Percentiles rank a stretch among this genome's conserved stretches.
These are phyloP conservation scores for Oncopodura yosiiana DNA, from an alignment of 1,140 invertebrate genomes.

Conservation along the genomic window DNA sequence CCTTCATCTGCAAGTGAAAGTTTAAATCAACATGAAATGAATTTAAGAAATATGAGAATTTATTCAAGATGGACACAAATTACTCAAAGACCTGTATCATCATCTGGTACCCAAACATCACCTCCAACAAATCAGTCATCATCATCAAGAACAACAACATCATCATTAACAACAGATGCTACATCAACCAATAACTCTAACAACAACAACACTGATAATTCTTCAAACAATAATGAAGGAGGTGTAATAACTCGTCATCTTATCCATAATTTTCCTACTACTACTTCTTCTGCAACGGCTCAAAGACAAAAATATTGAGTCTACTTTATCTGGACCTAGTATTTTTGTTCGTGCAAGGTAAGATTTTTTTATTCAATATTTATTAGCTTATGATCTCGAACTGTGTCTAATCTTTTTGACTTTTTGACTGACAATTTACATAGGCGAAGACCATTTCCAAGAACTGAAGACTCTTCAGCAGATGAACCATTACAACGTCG, in stretches of 20 bases:
- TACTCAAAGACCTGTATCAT: neutral
- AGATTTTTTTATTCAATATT: too few relatives aligned
- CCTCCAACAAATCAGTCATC: neutral
- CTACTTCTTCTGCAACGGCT: neutral
- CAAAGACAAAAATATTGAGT: constrained; percentile 7
- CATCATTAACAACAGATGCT: neutral
- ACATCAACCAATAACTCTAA: neutral
- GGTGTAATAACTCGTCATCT: too few relatives aligned
- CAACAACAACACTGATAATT: neutral
- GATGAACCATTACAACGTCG: too few relatives aligned
- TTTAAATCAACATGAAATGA: neutral
- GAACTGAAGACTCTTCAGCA: too few relatives aligned
- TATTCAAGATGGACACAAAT: too few relatives aligned
- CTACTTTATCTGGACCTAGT: too few relatives aligned
- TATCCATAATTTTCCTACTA: too few relatives aligned
- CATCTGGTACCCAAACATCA: neutral
- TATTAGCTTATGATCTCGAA: too few relatives aligned
- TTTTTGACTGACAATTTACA: too few relatives aligned
- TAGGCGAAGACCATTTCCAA: neutral
- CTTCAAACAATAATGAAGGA: constrained; percentile 3
- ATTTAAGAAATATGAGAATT: neutral
- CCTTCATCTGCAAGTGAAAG: neutral
- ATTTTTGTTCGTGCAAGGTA: too few relatives aligned
- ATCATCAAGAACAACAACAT: neutral
- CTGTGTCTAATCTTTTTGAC: too few relatives aligned